These are phyloP conservation scores for Rhogogaster chlorosoma DNA, from an alignment of 2,888 invertebrate genomes.

Conservation along the genomic window DNA sequence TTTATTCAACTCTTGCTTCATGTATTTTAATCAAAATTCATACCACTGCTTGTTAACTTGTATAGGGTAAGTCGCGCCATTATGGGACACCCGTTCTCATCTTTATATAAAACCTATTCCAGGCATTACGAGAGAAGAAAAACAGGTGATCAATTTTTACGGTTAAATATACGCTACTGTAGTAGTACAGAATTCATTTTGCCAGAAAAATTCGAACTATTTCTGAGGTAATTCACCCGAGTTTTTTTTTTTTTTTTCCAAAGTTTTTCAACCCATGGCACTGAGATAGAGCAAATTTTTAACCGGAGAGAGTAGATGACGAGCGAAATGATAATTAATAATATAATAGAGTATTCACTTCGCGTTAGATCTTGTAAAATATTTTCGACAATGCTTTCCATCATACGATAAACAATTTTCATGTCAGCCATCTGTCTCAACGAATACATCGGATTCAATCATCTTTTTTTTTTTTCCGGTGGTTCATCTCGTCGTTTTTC, in stretches of 20 bases:
- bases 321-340: background rate
- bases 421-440: background rate
- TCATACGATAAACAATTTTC: background rate
- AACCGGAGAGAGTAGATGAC: background rate
- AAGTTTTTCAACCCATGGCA: too few relatives aligned
- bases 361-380: background rate
- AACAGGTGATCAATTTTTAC: background rate
- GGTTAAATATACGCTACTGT: background rate
- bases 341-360: background rate
- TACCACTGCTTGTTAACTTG: background rate
- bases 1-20: slow-evolving; percentile 23
- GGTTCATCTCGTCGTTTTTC: background rate
- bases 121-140: too few relatives aligned
- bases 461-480: background rate
- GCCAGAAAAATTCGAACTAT: too few relatives aligned
- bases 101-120: background rate
- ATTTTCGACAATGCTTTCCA: background rate
- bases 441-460: background rate
- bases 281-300: too few relatives aligned
- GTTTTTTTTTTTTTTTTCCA: too few relatives aligned
- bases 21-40: slow-evolving; percentile 6
- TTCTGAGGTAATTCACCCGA: too few relatives aligned
- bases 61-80: background rate
- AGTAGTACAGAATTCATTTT: background rate
- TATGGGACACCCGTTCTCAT: background rate